A percentile compares a stretch with the other conserved stretches of the same genome.
phyloP scores from a whole-genome alignment of 2,113 vertebrate species.

The Corythornis cristatus region DNA sequence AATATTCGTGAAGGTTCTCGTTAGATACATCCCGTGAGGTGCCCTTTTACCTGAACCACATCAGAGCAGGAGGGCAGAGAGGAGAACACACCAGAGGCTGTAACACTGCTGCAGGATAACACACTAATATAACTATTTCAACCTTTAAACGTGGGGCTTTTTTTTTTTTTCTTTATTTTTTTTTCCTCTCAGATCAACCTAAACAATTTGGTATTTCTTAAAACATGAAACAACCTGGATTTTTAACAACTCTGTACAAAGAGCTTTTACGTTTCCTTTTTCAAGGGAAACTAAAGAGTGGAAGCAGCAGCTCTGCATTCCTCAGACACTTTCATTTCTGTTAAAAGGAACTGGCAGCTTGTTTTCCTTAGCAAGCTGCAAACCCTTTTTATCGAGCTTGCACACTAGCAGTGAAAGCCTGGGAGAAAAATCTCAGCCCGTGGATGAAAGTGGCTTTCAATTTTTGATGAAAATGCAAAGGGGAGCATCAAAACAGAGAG shows the following conservation, averaged over 20 bases:
- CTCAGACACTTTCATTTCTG: neutral
- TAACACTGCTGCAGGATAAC: neutral
- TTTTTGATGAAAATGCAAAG: slow-evolving; percentile 4
- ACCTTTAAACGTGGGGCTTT: accelerated
- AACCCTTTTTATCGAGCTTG: neutral
- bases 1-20: neutral
- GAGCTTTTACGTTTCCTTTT: neutral
- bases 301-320: neutral
- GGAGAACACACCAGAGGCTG: neutral
- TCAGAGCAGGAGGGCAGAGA: neutral
- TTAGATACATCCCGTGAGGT: accelerated
- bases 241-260: neutral
- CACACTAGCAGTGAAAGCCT: neutral
- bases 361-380: neutral
- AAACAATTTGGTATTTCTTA: neutral
- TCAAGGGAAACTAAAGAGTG: neutral
- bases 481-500: neutral
- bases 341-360: neutral
- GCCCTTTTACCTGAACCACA: neutral
- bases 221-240: neutral
- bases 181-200: neutral
- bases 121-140: neutral
- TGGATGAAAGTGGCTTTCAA: neutral
- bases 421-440: neutral
- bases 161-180: neutral